Evolutionary conservation across 1,140 invertebrate species (phyloP).

Genomic region (Contarinia nasturtii): DNA sequence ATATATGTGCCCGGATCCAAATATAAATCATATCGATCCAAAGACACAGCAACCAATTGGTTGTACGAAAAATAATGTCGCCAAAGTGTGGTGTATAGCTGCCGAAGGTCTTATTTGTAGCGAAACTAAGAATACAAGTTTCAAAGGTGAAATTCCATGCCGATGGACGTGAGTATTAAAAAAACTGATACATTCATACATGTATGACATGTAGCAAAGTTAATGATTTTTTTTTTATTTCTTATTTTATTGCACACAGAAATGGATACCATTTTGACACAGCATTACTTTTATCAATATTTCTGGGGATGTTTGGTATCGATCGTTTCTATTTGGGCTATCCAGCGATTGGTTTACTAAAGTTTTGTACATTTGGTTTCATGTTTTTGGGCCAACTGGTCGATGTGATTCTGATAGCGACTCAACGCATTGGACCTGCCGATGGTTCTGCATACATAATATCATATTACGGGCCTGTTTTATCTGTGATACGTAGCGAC

Average conservation of each 20-base stretch:
- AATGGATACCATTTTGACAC: constrained; percentile 90
- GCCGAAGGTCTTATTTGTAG: constrained; percentile 65
- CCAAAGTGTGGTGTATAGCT: constrained; percentile 64
- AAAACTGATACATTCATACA: not conserved
- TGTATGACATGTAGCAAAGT: not conserved
- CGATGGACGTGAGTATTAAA: constrained; percentile 71
- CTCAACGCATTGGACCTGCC: constrained; percentile 74
- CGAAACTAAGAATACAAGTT: constrained; percentile 59
- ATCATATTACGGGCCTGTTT: constrained; percentile 78
- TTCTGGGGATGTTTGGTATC: constrained; percentile 91
- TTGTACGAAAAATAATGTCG: constrained; percentile 61
- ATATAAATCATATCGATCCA: constrained; percentile 60
- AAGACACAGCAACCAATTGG: constrained; percentile 73
- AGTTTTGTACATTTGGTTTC: constrained; percentile 89
- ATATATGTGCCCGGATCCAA: constrained; percentile 68
- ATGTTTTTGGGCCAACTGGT: constrained; percentile 90
- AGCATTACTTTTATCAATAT: constrained; percentile 80
- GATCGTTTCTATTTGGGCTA: constrained; percentile 96
- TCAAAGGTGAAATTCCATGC: constrained; percentile 66
- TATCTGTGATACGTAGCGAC: constrained; percentile 62
- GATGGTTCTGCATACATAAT: constrained; percentile 94
- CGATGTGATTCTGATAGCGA: constrained; percentile 89
- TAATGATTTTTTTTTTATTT: constrained; percentile 2
- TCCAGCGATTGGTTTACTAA: constrained; percentile 81
- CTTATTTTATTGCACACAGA: constrained; percentile 36